Conservation (phyloP, 1,140 invertebrate genomes). For the Aphelenchoides fujianensis region DNA sequence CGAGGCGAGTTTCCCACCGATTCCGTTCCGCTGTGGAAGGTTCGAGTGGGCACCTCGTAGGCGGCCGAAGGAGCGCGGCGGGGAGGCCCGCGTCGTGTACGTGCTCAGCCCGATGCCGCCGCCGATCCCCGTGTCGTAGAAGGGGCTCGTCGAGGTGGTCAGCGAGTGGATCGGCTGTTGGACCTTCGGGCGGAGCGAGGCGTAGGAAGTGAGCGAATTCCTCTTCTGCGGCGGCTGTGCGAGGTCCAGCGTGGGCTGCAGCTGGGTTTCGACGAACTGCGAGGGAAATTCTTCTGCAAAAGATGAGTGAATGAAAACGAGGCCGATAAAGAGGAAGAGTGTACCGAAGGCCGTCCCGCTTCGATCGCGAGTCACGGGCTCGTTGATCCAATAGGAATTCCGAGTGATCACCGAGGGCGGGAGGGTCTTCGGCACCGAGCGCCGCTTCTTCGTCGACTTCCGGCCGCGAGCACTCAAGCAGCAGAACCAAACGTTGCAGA, state of each 20-base stretch:
- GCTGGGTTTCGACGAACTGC: slow-evolving; percentile 4
- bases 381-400: slow-evolving; percentile 23
- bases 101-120: neutral
- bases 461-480: slow-evolving; percentile 20
- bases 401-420: neutral
- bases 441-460: slow-evolving; percentile 3
- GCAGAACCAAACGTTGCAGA: slow-evolving; percentile 33
- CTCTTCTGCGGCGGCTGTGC: neutral
- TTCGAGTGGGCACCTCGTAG: slow-evolving; percentile 5
- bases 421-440: slow-evolving; percentile 17
- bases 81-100: neutral
- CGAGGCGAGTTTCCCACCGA: neutral
- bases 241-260: neutral
- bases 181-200: slow-evolving; percentile 9
- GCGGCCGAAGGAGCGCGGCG: neutral
- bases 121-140: neutral
- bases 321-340: neutral
- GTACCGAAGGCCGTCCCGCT: slow-evolving; percentile 13
- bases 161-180: neutral
- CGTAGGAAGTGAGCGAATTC: slow-evolving; percentile 15
- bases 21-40: neutral
- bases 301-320: neutral
- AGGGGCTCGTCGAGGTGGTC: neutral
- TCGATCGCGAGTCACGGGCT: neutral
- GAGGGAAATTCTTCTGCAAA: slow-evolving; percentile 13